Base-by-base conservation (phyloP, 2,797 vertebrate genomes). In the Cuniculus paca region DNA sequence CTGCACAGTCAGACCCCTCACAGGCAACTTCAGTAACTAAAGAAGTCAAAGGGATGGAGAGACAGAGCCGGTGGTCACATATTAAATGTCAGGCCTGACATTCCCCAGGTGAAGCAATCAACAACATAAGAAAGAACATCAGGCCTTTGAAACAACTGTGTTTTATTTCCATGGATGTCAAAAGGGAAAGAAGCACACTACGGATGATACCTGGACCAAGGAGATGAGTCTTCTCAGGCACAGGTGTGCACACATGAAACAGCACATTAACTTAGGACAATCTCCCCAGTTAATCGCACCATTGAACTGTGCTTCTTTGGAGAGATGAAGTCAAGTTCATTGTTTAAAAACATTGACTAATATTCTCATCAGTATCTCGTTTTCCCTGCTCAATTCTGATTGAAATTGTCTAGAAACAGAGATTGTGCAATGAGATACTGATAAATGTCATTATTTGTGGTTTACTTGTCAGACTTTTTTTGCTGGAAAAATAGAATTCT, bases 291-390 rank as follows among this genome's bases (percentile, higher is more conserved):
- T 97, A 95, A 91, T 92, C 31, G 58, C 84, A 48, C 95, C 97
- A 95, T 90, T 94, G 4, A 45, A 88, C 39, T 61, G 68, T 52
- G 58, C 9, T 42, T 92, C 63, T 91, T 91, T 91, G 82, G 79
- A 95, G 95, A 95, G 24, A 96, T 31, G 45, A 88, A 91, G 81
- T 92, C 96, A 94, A 95, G 6, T 11, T 94, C 78, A 45, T 88
- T 83, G 63, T 95, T 92, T 97, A 93, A 98, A 96, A 97, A 54
- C 82, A 95, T 24, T 91, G 83, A 95, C n/a, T 97, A 82, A 96
- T 86, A 50, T 95, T 82, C 97, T n/a, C 7, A 77, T 85, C 88
- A 50, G 68, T 61, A 87, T 48, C 34, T 13, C 90, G 48, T 52
- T 97, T 86, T 93, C 80, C 70, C 14, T 70, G n/a, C 24, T 92